phyloP scores from a whole-genome alignment of 1,140 invertebrate species.

The Anastrepha obliqua region DNA sequence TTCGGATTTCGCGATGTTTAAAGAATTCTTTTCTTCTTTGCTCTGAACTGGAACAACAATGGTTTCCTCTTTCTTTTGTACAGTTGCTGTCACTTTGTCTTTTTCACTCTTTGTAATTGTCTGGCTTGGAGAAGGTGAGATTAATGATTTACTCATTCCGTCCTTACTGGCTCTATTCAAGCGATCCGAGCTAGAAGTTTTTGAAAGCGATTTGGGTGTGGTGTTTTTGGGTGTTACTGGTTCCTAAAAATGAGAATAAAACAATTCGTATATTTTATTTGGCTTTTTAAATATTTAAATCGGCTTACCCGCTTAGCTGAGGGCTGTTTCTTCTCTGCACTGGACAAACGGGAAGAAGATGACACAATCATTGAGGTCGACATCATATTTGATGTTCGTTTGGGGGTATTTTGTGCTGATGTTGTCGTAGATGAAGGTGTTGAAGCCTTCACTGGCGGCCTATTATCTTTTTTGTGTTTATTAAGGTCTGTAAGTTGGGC shows the following conservation, averaged over 20 bases:
- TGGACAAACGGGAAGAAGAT: conserved; percentile 69
- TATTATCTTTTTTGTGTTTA: conserved; percentile 70
- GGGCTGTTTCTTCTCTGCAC: conserved; percentile 75
- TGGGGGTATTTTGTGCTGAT: conserved; percentile 72
- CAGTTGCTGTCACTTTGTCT: conserved; percentile 58
- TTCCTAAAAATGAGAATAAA: conserved; percentile 59
- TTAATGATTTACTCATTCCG: conserved; percentile 60
- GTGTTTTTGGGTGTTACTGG: conserved; percentile 67
- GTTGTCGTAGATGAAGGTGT: conserved; percentile 64
- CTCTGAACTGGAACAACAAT: conserved; percentile 58
- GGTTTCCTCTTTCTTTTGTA: conserved; percentile 54
- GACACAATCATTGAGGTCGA: conserved; percentile 72
- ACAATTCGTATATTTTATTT: background rate
- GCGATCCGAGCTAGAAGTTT: conserved; percentile 69
- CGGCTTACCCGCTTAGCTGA: conserved; percentile 76
- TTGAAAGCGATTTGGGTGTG: conserved; percentile 68
- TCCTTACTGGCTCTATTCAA: conserved; percentile 67
- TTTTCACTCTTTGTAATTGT: conserved; percentile 54
- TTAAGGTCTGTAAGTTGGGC: conserved; percentile 71
- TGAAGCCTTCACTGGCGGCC: conserved; percentile 69
- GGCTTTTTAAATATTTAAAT: conserved; percentile 56
- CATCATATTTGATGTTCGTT: conserved; percentile 72
- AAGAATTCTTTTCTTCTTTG: conserved; percentile 72
- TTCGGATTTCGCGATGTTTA: conserved; percentile 71
- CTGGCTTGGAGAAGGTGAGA: conserved; percentile 31